Base-by-base conservation (phyloP, 2,797 vertebrate genomes). In the Manis javanica region DNA sequence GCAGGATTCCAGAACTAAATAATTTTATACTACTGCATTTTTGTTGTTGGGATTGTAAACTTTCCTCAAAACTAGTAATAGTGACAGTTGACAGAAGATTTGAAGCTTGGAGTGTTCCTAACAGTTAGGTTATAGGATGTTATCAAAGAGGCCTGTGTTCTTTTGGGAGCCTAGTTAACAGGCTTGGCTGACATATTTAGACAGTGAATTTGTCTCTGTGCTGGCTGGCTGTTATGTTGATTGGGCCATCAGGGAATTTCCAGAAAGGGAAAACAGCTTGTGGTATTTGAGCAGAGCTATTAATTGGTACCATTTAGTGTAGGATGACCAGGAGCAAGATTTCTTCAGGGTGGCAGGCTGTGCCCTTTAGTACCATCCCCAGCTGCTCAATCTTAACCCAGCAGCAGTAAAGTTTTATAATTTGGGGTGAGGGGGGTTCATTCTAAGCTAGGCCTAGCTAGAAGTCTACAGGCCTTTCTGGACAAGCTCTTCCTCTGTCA, bases 211-310 rank as follows among this genome's bases (percentile, higher is more conserved):
- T 93, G 51, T 90, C 66, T 95, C 63, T 92, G 39, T 90, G 69
- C 69, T 86, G 26, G 39, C 59, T 97, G 72, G 5, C 86, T 95
- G 29, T 71, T 94, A 84, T n/a, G 78, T 92, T 95, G 85, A 95
- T 92, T 71, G 89, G 83, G 71, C 51, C 96, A 94, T 78, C 64
- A 57, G 90, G 63, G 94, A 96, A 96, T 94, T 87, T 93, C 79
- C 39, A 61, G 46, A 77, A 95, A 96, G 94, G 39, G 37, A 64
- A 91, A 97, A 90, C 92, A 97, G 90, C 86, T 85, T 96, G 64
- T 91, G 91, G 66, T 57, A 82, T 96, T 92, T 82, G 29, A 92
- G 37, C 37, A 85, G 68, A 96, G 66, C 63, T 92, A 94, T 77
- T 95, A 95, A 95, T 95, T 94, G 77, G 66, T 85, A 84, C 42